Evolutionary conservation across 1,140 invertebrate genomes (phyloP), one percentile per base, ranked within the genome.

Genomic region (Manduca sexta): DNA sequence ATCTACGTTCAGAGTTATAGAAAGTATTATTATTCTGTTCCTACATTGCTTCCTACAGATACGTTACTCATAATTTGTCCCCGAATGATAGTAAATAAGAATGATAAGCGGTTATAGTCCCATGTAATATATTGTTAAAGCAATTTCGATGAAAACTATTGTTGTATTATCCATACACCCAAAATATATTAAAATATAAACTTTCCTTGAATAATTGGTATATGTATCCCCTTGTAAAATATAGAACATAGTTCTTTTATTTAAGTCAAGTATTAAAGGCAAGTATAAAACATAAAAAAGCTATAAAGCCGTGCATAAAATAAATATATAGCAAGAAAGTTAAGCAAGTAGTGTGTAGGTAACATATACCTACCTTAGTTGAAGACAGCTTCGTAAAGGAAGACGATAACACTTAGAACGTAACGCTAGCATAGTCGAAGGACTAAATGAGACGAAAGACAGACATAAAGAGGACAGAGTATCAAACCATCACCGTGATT

Each of bases 401-500:
- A 43, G 26, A 30, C 35, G 35, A 15, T 15, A 37, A 15, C 41
- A 43, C 41, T 43, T 30, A 43, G 26, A 13, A 30, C n/a, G 10
- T 3, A 10, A 30, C 18, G 15, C 41, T 30, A 43, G 41, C 41
- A 33, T 52, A 45, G 45, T 17, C 35, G 29, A 51, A 42, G 42
- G 33, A 51, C 34, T 16, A 45, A 34, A 12, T 52, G 49, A 54
- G 49, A 59, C 26, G 55, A 55, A 39, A 61, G 59, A 55, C 40
- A 61, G 59, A 62, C 49, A 63, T 56, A 49, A 56, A 39, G 12
- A 38, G 49, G 52, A 58, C 45, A 69, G 52, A 77, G 79, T 84
- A 84, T 84, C 81, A 81, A 84, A 84, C 81, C 81, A 74, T 81
- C 81, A 84, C 81, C 81, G 69, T 74, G 69, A 74, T 68, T 74